A percentile compares a stretch with the other conserved stretches of the same genome.
Conservation (phyloP, 2,113 vertebrate genomes). For the Arizona elegans region DNA sequence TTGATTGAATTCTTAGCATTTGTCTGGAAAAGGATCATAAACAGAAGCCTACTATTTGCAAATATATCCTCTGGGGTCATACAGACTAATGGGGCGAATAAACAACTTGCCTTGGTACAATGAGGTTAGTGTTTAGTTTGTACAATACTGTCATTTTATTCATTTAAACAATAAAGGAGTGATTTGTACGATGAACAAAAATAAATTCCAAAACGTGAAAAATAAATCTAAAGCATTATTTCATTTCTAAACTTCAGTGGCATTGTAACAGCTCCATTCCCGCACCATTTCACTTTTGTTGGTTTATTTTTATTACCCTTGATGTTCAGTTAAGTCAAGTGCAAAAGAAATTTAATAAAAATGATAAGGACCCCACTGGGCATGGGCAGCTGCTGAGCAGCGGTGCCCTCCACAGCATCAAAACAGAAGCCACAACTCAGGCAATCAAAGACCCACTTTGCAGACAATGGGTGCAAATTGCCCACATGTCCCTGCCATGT, state of each 20-base stretch:
- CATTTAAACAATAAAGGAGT: conserved; percentile 54
- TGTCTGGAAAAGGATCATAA: conserved; percentile 9
- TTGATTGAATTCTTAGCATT: neutral
- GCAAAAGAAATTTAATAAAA: neutral
- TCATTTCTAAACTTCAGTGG: neutral
- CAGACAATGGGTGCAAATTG: neutral
- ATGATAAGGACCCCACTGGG: neutral
- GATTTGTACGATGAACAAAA: conserved; percentile 51
- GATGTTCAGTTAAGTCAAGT: neutral
- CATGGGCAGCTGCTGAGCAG: neutral
- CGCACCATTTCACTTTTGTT: neutral
- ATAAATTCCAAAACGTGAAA: conserved; percentile 48
- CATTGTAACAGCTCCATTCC: neutral
- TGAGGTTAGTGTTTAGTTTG: conserved; percentile 62
- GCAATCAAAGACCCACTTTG: neutral
- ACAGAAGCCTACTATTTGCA: conserved; percentile 14
- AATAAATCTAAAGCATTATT: neutral
- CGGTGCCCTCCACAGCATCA: neutral
- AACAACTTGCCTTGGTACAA: conserved; percentile 73
- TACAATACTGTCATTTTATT: conserved; percentile 62
- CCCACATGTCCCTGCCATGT: neutral
- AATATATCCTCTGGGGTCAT: conserved; percentile 46
- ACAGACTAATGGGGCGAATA: conserved; percentile 46
- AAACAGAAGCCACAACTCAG: neutral
- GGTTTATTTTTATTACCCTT: neutral